phyloP scores from a whole-genome alignment of 2,888 invertebrate genomes.

The Allygus modestus region DNA sequence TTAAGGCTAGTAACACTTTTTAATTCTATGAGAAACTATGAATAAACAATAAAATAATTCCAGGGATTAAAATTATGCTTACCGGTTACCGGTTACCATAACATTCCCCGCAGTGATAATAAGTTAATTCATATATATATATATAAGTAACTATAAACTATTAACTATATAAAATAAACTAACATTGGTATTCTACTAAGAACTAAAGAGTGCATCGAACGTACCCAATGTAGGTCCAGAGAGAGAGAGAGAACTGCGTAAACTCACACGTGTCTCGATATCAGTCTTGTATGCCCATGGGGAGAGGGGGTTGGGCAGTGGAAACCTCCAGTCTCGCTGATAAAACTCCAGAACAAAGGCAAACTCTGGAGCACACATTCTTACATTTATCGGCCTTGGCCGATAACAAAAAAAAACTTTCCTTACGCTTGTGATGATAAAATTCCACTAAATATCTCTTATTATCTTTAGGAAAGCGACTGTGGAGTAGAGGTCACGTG shows the following conservation, averaged over 20 bases:
- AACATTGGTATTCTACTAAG: too few relatives aligned
- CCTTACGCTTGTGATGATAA: neutral
- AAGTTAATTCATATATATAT: too few relatives aligned
- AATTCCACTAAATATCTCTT: neutral
- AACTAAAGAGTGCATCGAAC: too few relatives aligned
- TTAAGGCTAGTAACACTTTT: too few relatives aligned
- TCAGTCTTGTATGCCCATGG: neutral
- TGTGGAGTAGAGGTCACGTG: neutral
- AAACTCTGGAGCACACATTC: neutral
- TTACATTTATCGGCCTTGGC: neutral
- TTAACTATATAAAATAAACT: too few relatives aligned
- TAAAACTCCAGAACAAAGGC: constrained; percentile 25
- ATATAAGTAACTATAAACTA: too few relatives aligned
- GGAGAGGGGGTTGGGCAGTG: neutral
- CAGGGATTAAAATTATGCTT: too few relatives aligned
- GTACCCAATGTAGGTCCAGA: neutral
- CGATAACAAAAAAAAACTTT: constrained; percentile 9
- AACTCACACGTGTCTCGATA: neutral
- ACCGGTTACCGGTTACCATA: too few relatives aligned
- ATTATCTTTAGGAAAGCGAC: neutral
- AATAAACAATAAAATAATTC: too few relatives aligned
- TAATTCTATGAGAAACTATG: too few relatives aligned
- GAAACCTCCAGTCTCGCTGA: constrained; percentile 1
- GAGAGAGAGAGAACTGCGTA: neutral
- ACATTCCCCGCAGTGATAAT: too few relatives aligned